These are phyloP conservation scores for Stenotaenia linearis DNA, from an alignment of 2,888 invertebrate genomes.

Conservation along the genomic window DNA sequence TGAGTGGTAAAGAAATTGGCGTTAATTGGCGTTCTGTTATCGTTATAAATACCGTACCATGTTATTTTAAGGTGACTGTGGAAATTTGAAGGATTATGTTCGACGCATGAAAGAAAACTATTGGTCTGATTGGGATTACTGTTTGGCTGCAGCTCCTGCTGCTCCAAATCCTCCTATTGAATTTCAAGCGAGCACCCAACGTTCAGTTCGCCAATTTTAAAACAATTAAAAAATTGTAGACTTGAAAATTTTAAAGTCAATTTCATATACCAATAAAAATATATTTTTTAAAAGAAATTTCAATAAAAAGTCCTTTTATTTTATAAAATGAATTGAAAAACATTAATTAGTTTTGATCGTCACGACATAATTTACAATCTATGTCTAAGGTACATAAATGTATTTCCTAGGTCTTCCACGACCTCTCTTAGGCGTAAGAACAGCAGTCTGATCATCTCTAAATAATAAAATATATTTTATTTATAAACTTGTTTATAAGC, in stretches of 20 bases:
- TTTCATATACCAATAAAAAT: neutral
- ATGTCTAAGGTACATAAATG: neutral
- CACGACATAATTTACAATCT: neutral
- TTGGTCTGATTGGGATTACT: constrained; percentile 48
- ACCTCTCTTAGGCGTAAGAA: neutral
- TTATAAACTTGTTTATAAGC: too few species aligned
- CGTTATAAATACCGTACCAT: neutral
- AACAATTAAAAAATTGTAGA: neutral
- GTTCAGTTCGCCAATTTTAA: neutral
- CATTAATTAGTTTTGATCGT: too few species aligned
- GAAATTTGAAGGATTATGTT: constrained; percentile 44
- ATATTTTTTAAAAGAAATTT: too few species aligned
- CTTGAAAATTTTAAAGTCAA: neutral
- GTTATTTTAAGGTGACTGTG: constrained; percentile 40
- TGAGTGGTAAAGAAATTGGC: constrained; percentile 38
- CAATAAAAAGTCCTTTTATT: too few species aligned
- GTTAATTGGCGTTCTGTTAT: neutral
- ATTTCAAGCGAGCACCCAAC: neutral
- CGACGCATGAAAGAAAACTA: constrained; percentile 43
- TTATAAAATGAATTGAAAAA: too few species aligned
- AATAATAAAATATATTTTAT: too few species aligned
- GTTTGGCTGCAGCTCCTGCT: neutral
- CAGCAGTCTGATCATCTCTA: neutral
- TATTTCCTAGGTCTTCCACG: neutral
- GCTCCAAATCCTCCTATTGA: neutral